phyloP scores from a whole-genome alignment of 2,888 invertebrate genomes.

The Coelopa pilipes region DNA sequence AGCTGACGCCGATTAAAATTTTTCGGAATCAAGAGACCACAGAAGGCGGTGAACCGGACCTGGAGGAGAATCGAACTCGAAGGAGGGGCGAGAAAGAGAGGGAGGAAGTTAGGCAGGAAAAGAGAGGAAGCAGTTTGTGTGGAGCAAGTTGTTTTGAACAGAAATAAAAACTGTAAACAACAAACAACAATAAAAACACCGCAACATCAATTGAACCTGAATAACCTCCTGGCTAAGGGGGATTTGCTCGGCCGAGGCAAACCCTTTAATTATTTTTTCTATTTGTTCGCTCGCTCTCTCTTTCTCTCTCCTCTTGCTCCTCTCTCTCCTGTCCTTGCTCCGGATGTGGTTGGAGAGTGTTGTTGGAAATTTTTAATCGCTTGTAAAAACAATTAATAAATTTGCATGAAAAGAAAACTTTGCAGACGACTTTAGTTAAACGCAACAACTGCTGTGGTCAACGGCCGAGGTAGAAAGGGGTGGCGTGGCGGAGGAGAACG shows the following conservation, averaged over 20 bases:
- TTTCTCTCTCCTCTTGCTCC: too few species aligned
- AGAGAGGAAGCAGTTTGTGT: background rate
- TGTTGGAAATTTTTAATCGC: background rate
- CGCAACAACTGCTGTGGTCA: too few species aligned
- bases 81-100: background rate
- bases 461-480: background rate
- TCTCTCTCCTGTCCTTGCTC: background rate
- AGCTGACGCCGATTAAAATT: background rate
- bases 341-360: background rate
- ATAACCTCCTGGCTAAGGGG: conserved; percentile 18
- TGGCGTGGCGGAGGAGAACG: background rate
- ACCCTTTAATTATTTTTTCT: too few species aligned
- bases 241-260: too few species aligned
- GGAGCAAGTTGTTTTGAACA: too few species aligned
- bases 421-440: background rate
- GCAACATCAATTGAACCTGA: conserved; percentile 13
- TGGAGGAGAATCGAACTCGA: background rate
- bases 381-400: conserved; percentile 17
- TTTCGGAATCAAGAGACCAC: too few species aligned
- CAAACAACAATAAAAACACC: background rate
- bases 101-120: background rate
- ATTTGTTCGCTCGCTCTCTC: too few species aligned
- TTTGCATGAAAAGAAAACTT: conserved; percentile 19
- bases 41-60: background rate
- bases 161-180: background rate